Evolutionary conservation across 2,113 vertebrate species (phyloP), one percentile per base, ranked within the genome.

Genomic region (Prinia subflava): DNA sequence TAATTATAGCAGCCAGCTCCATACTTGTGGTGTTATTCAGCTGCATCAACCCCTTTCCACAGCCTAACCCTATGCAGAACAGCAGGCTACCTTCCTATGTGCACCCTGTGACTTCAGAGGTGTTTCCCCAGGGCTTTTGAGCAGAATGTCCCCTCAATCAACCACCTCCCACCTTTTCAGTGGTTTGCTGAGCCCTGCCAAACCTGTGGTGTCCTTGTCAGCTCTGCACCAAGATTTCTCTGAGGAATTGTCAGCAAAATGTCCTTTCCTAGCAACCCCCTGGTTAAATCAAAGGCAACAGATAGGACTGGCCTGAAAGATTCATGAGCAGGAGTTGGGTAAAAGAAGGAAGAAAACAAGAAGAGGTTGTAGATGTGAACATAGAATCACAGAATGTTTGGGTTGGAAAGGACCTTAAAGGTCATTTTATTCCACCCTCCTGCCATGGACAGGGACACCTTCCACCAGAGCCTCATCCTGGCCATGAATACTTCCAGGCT

Each of bases 341-440:
- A 42, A 56, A 78, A 77, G 28, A 42, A 53, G 62, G 52, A 11
- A 59, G 60, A 76, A 56, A 33, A 39, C 21, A 47, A 30, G 41
- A 81, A 57, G n/a, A 55, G 10, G 11, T 27, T 73, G 6, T 12
- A 64, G 59, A 52, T 31, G 13, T 56, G 37, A 78, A 30, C 5
- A 2, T 0, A 13, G 13, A 88, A 60, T 23, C 8, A n/a, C 4
- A n/a, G 39, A 53, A 68, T 1, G 0, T 59, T 68, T 47, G n/a
- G 13, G 17, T 22, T 41, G n/a, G 30, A 55, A 60, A 14, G 17
- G 24, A 21, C 7, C 11, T 30, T 53, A n/a, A 41, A 31, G 20
- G 12, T 27, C 3, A 41, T 41, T 30, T 53, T 10, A 41, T 68
- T 62, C 33, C n/a, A 60, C 24, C 6, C 16, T 68, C 69, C n/a